Evolutionary conservation across 2,888 invertebrate species (phyloP), one percentile per base, ranked within the genome.

Genomic region (Lottia scabra): DNA sequence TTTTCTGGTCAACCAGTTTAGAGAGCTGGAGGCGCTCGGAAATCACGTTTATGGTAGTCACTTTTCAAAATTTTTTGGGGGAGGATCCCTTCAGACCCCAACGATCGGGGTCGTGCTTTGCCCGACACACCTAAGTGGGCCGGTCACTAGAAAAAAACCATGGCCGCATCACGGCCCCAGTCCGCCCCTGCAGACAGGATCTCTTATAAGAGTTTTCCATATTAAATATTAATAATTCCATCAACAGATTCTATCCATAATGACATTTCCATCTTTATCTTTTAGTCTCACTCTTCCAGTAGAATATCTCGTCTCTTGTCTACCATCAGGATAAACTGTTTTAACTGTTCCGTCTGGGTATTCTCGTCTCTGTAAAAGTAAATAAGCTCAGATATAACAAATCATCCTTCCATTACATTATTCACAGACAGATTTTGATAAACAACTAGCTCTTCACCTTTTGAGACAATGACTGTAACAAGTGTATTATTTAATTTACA

Each of bases 261-360:
- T 91, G 1, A 98, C 92, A 83, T 93, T 93, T 0, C 97, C 97
- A 80, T 94, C 93, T 84, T 93, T 93, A 89, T 97, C 95, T 90
- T 96, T 97, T 70, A 96, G 92, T 68, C 97, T 92, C 27, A 96
- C 92, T 70, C 97, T 92, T 0, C 98, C 98, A 81, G 94, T 95
- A 0, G 95, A 92, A 88, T 97, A 98, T n/a, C 95, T 92, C 0
- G 97, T 97, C 90, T 97, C 97, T 76, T 95, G 94, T 0, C 94
- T 93, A 12, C 97, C 98, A 89, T 97, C 96, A 0, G 93, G 93
- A 91, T 95, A 96, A 0, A 97, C 92, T 64, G 95, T 92, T 90
- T 97, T 97, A 0, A 96, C 93, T 0, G 97, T 97, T 2, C 97
- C 97, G 90, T 98, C 96, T 0, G 96, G 96, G 90, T 95, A 98